Evolutionary conservation across 2,113 vertebrate genomes (phyloP).

Genomic region (Neoarius graeffei): DNA sequence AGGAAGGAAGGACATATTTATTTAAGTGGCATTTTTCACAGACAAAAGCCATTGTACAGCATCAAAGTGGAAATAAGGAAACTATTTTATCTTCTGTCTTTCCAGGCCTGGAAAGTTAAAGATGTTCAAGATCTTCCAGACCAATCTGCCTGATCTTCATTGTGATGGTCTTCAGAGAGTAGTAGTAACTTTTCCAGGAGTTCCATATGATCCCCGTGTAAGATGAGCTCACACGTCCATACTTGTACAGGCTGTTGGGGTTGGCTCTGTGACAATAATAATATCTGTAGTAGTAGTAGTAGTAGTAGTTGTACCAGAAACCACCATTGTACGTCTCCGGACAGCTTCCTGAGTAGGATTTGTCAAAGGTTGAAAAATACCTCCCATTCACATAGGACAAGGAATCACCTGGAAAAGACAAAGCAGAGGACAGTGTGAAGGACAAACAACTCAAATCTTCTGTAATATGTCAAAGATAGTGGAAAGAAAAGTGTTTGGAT

Average conservation of each 20-base stretch:
- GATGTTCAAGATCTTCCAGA: background rate
- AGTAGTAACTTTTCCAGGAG: constrained; percentile 20
- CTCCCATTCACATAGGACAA: constrained; percentile 15
- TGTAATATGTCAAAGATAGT: no score
- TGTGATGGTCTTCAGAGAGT: constrained; percentile 52
- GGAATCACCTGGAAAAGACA: constrained; percentile 18
- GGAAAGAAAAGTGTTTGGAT: background rate
- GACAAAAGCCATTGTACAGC: no score
- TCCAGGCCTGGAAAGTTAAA: background rate
- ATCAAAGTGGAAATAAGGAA: no score
- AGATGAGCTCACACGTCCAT: constrained; percentile 12
- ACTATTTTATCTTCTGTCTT: background rate
- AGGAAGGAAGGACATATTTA: background rate
- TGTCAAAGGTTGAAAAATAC: background rate
- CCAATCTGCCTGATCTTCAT: constrained; percentile 57
- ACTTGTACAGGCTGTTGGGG: constrained; percentile 66
- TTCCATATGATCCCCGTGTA: constrained; percentile 42
- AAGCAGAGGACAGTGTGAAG: background rate
- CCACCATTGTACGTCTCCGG: background rate
- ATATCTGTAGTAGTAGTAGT: constrained; percentile 24
- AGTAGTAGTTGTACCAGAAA: constrained; percentile 63
- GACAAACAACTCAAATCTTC: background rate
- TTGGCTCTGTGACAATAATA: constrained; percentile 69
- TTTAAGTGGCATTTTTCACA: background rate
- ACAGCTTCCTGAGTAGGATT: background rate